Evolutionary conservation across 2,888 invertebrate genomes (phyloP).

Genomic region (Pterobdella sp.): DNA sequence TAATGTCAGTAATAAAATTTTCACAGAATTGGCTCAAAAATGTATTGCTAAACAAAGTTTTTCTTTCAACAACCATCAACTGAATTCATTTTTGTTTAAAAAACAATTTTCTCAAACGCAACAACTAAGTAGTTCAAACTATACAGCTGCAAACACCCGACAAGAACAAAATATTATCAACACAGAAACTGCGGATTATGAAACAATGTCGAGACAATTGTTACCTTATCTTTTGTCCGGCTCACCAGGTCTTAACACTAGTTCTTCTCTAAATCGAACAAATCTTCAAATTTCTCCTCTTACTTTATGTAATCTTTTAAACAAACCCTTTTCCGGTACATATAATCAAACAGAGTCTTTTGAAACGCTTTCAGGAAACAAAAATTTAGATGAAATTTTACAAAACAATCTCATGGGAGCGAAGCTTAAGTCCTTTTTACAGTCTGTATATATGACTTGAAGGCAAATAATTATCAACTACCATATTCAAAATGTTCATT

Average conservation of each 20-base stretch:
- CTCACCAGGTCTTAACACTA: neutral
- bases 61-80: no score
- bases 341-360: neutral
- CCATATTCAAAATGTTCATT: no score
- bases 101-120: no score
- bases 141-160: no score
- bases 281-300: neutral
- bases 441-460: no score
- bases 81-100: no score
- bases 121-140: no score
- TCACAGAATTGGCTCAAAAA: constrained; percentile 8
- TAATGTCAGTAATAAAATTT: constrained; percentile 32
- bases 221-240: neutral
- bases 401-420: neutral
- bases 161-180: no score
- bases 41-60: no score
- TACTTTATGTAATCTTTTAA: neutral
- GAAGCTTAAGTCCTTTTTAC: neutral
- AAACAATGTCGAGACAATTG: no score
- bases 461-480: no score
- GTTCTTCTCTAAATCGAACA: neutral
- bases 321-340: neutral
- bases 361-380: neutral
- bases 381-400: neutral
- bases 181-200: no score